Evolutionary conservation across 64 coral and sea anemone species (phyloP).

Genomic region (Montipora cactus): DNA sequence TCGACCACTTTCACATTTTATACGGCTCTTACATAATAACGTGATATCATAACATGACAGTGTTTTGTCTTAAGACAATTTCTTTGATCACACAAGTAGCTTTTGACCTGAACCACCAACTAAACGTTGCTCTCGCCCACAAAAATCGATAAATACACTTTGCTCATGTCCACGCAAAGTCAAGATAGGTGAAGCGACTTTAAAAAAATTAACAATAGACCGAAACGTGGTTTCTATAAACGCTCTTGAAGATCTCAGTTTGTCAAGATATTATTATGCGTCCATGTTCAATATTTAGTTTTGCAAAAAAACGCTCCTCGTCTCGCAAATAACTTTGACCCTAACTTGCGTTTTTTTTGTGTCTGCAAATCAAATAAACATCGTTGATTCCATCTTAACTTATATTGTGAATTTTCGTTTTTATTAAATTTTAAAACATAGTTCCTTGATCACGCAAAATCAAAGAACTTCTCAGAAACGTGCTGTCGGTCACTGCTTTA

Average conservation of each 20-base stretch:
- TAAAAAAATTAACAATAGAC: neutral
- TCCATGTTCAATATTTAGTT: neutral
- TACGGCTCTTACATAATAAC: constrained; percentile 13
- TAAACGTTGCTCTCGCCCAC: constrained; percentile 2
- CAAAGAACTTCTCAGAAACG: neutral
- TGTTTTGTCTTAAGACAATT: constrained; percentile 27
- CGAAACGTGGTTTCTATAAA: neutral
- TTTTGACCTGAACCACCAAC: constrained; percentile 37
- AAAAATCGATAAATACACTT: constrained; percentile 25
- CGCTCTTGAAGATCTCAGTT: neutral
- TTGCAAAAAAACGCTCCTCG: neutral
- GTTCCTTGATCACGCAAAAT: neutral
- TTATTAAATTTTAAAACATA: constrained; percentile 36
- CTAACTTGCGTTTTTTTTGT: neutral
- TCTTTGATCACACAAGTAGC: constrained; percentile 40
- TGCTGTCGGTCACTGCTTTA: too few relatives aligned
- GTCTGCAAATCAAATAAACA: neutral
- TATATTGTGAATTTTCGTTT: neutral
- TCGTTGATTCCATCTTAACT: neutral
- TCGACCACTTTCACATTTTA: neutral
- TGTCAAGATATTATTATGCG: neutral
- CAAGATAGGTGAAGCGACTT: neutral
- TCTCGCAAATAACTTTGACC: neutral
- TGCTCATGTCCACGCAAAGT: neutral
- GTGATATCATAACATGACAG: constrained; percentile 18